Conservation (phyloP, 2,888 invertebrate species). For the Lymantria monacha region DNA sequence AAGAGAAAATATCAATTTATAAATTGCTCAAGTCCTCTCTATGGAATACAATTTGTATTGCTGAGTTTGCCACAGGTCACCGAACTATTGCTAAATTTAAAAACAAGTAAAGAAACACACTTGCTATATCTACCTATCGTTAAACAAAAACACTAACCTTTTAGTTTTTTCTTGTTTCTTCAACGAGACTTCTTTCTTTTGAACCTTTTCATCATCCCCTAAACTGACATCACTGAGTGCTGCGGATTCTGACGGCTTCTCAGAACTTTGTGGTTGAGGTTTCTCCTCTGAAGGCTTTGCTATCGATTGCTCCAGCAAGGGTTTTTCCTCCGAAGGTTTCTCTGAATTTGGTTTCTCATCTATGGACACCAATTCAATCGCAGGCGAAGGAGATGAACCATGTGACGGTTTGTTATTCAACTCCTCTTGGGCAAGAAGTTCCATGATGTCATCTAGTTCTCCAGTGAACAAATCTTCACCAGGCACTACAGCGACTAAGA, state of each 20-base stretch:
- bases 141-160: slow-evolving; percentile 46
- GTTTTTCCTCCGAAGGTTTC: slow-evolving; percentile 21
- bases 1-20: too few relatives aligned
- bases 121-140: neutral
- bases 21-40: too few relatives aligned
- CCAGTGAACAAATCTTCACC: slow-evolving; percentile 83
- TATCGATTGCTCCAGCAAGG: slow-evolving; percentile 19
- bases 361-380: slow-evolving; percentile 13
- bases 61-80: slow-evolving; percentile 2
- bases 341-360: slow-evolving; percentile 22
- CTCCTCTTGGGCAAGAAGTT: slow-evolving; percentile 52
- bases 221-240: slow-evolving; percentile 55
- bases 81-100: neutral
- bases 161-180: slow-evolving; percentile 67
- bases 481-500: slow-evolving; percentile 85
- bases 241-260: slow-evolving; percentile 29
- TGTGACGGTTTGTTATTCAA: slow-evolving; percentile 35
- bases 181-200: slow-evolving; percentile 54
- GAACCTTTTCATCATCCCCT: slow-evolving; percentile 46
- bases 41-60: neutral
- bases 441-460: slow-evolving; percentile 68
- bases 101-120: neutral
- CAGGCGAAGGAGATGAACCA: slow-evolving; percentile 12
- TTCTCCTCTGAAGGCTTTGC: slow-evolving; percentile 25
- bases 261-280: slow-evolving; percentile 30